phyloP scores from a whole-genome alignment of 2,888 invertebrate genomes.

The Drosophila nr. perissopoda region DNA sequence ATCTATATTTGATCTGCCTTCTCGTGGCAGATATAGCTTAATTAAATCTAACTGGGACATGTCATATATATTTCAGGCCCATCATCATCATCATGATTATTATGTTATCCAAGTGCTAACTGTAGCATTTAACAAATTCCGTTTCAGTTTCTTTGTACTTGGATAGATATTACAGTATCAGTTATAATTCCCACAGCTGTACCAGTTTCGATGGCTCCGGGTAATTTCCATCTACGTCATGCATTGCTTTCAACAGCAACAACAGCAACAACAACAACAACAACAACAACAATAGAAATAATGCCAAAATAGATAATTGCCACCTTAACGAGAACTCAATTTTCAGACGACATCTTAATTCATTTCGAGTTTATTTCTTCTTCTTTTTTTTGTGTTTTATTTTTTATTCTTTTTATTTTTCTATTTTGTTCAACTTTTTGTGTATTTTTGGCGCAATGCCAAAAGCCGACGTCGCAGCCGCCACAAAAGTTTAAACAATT shows the following conservation, averaged over 20 bases:
- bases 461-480: constrained; percentile 49
- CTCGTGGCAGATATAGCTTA: not conserved
- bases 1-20: not conserved
- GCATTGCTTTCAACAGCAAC: constrained; percentile 10
- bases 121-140: constrained; percentile 10
- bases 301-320: constrained; percentile 30
- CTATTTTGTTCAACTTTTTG: constrained; percentile 10
- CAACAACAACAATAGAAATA: constrained; percentile 3
- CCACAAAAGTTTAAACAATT: constrained; percentile 75
- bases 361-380: constrained; percentile 1
- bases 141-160: not conserved
- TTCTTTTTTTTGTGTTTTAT: constrained; percentile 20
- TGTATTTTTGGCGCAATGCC: constrained; percentile 64
- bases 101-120: not conserved
- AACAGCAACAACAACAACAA: constrained; percentile 6
- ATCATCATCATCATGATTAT: not conserved
- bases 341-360: constrained; percentile 34
- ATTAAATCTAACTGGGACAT: not conserved
- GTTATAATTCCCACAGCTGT: constrained; percentile 56
- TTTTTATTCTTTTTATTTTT: constrained; percentile 19
- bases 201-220: constrained; percentile 36
- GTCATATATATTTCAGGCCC: not conserved
- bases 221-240: constrained; percentile 69
- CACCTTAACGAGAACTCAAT: constrained; percentile 34
- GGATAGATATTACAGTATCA: constrained; percentile 19